Base-by-base conservation (phyloP, 23 tunicate genomes). In the Ciona savignyi region DNA sequence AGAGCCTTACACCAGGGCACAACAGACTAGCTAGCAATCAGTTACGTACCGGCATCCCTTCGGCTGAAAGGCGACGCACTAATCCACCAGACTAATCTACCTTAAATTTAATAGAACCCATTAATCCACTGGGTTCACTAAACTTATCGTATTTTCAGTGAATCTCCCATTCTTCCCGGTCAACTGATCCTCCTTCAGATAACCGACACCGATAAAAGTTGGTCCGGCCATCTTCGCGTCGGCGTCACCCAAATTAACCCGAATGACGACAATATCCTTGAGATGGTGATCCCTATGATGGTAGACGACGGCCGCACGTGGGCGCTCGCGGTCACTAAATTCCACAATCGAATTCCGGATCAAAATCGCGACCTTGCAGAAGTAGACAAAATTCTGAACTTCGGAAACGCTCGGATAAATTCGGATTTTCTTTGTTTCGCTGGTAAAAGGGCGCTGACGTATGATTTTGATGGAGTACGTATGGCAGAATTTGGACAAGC, bases 401-500 rank as follows among this genome's bases (percentile, higher is more conserved):
- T 78, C 31, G 66, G 76, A 23, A 78, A 78, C 66, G 66, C 66
- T 28, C 31, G 32, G 24, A 35, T 78, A 25, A 20, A 25, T 30
- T 29, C 51, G 15, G 63, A 78, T 64, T n/a, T 34, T 22, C 32
- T 78, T 26, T 78, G 49, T 0, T 78, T 68, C 29, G 72, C 70
- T 21, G 83, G 65, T 25, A 34, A 72, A 27, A 69, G 63, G 29
- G 75, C 49, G 22, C 32, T 78, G 26, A 68, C 75, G 23, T 78
- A 64, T 56, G 51, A 25, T 33, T 51, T 48, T 2, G n/a, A 73
- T n/a, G 83, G 75, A 0, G 4, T 9, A 4, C 65, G 83, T 29
- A 64, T 78, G 32, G 73, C 83, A 9, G 75, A 78, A 42, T 68
- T 78, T 27, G 83, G 83, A 67, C 83, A 78, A 70, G 72, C 83